Evolutionary conservation across 2,113 vertebrate genomes (phyloP), one percentile per base, ranked within the genome.

Genomic region (Lynx canadensis): DNA sequence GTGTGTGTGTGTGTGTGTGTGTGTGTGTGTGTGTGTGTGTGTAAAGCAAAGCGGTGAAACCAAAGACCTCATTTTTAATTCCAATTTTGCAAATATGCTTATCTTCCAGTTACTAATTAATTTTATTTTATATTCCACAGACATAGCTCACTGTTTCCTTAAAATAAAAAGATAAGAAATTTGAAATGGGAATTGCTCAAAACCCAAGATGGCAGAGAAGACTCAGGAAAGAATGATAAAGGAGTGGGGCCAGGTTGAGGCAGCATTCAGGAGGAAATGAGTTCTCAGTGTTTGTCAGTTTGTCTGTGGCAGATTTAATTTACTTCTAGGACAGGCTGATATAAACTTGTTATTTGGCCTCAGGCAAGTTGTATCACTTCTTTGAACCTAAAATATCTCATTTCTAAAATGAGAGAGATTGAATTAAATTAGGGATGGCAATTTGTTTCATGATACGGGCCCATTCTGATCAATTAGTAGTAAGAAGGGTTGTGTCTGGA

Each of bases 101-200:
- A 65, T 60, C 18, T 92, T 88, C 33, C 23, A 38, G 12, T 68
- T 90, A 63, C 7, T 82, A 74, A 48, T 88, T 60, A 31, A 5
- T 41, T 86, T 92, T 48, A 71, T 76, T 79, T 94, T 52, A 80
- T 94, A 84, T 92, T 71, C 5, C 7, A 63, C 66, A 74, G n/a
- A 63, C 1, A 81, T 12, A 86, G 55, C 33, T 5, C 16, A 41
- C 55, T 76, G 12, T 76, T 88, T 95, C 2, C 50, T 86, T 83
- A 86, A 96, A 69, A 82, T 88, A 83, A 71, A 96, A 85, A 81
- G 41, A 18, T 89, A 27, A 80, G 57, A 94, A 50, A 57, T 66
- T 68, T 96, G 36, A 29, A 85, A 87, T 78, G 41, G 19, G 38
- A 97, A 73, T 69, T 33, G 33, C 27, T 80, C 21, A 71, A 14